These are phyloP conservation scores for Aphidius gifuensis DNA, from an alignment of 1,140 invertebrate genomes.

Conservation along the genomic window DNA sequence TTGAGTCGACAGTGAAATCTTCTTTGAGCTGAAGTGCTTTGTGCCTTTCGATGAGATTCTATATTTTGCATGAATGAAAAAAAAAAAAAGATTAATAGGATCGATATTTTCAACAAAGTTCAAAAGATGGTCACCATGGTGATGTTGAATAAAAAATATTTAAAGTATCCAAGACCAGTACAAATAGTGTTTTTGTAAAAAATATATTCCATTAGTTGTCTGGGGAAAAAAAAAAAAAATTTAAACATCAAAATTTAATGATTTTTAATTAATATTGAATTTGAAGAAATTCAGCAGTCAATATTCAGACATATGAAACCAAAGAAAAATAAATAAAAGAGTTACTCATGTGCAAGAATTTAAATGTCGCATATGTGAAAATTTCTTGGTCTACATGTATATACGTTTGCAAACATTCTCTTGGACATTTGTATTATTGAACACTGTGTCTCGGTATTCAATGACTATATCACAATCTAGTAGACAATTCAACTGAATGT, in stretches of 20 bases:
- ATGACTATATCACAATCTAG: constrained; percentile 7
- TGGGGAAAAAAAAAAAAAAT: too few relatives aligned
- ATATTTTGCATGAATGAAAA: neutral
- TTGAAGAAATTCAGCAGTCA: neutral
- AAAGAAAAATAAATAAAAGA: neutral
- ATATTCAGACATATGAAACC: neutral
- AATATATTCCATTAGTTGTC: too few relatives aligned
- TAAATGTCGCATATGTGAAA: too few relatives aligned
- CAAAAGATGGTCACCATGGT: constrained; percentile 11
- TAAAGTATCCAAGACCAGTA: neutral
- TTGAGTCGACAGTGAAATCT: constrained; percentile 1
- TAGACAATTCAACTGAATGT: constrained; percentile 21
- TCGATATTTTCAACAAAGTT: constrained; percentile 7
- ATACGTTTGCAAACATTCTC: constrained; percentile 30
- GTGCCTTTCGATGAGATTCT: constrained; percentile 10
- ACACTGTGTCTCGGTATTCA: constrained; percentile 22
- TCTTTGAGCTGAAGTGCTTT: constrained; percentile 2
- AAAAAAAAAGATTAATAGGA: neutral
- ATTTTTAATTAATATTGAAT: neutral
- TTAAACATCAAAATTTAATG: neutral
- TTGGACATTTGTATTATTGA: constrained; percentile 12
- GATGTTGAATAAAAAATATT: constrained; percentile 9
- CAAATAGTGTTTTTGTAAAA: too few relatives aligned
- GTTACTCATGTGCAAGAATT: neutral
- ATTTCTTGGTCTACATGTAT: neutral